phyloP scores from a whole-genome alignment of 2,888 invertebrate species.

The Tenthredo distinguenda region DNA sequence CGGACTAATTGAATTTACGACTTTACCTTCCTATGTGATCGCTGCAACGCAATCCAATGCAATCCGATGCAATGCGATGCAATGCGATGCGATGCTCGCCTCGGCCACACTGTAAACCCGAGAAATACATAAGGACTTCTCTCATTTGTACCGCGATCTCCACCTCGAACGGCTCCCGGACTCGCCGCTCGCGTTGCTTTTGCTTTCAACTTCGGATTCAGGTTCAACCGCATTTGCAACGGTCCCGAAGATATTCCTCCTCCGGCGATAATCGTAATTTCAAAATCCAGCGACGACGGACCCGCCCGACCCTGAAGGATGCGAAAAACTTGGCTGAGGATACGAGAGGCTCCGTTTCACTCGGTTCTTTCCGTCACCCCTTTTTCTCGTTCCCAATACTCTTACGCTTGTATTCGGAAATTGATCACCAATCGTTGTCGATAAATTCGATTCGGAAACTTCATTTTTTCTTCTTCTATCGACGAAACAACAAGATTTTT shows the following conservation, averaged over 20 bases:
- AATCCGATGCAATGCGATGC: neutral
- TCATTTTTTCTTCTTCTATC: no score
- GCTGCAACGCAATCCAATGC: neutral
- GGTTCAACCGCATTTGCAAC: neutral
- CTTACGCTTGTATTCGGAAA: no score
- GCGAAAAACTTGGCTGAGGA: neutral
- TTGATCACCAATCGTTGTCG: no score
- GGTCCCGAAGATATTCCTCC: neutral
- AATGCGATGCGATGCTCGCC: neutral
- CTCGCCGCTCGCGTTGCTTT: neutral
- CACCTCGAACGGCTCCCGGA: no score
- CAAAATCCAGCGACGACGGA: neutral
- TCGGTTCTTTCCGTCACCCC: neutral
- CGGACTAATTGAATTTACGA: constrained; percentile 75
- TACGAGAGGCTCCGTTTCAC: neutral
- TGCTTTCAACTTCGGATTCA: neutral
- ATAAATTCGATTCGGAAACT: no score
- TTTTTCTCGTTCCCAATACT: neutral
- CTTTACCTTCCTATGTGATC: constrained; percentile 59
- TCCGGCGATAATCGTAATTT: constrained; percentile 29
- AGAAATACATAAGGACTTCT: neutral
- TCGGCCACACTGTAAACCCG: neutral
- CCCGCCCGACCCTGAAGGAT: neutral
- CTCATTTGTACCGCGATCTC: constrained; percentile 22
- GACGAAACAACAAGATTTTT: no score